phyloP scores from a whole-genome alignment of 2,113 vertebrate species.

The Papio anubis region DNA sequence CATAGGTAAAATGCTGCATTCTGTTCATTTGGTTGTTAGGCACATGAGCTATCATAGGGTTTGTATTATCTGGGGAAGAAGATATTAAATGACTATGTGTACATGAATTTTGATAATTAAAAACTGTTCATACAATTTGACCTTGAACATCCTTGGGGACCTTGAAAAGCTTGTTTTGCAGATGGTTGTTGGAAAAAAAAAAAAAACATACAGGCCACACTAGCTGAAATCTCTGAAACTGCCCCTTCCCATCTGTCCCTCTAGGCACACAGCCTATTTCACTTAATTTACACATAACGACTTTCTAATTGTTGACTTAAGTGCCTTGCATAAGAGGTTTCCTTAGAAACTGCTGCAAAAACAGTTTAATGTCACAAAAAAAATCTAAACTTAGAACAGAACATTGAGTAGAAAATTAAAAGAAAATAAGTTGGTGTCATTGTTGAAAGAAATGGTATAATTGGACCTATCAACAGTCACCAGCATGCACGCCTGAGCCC shows the following conservation, averaged over 20 bases:
- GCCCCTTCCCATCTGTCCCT: constrained; percentile 27
- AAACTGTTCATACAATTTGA: background rate
- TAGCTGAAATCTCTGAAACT: background rate
- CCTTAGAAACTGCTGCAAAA: constrained; percentile 66
- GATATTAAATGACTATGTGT: background rate
- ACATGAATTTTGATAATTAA: background rate
- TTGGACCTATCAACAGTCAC: background rate
- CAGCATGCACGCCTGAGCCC: background rate
- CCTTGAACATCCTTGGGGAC: background rate
- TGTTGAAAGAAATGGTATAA: constrained; percentile 42
- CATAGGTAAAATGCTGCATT: background rate
- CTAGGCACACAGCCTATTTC: constrained; percentile 8
- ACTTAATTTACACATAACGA: constrained; percentile 49
- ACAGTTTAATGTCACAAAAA: constrained; percentile 31
- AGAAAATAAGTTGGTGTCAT: constrained; percentile 58
- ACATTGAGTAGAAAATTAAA: constrained; percentile 50
- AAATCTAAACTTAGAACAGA: constrained; percentile 58
- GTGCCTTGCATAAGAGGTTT: constrained; percentile 26
- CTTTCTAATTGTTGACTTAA: constrained; percentile 65
- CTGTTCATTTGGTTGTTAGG: background rate
- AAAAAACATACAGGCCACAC: background rate
- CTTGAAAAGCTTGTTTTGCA: background rate
- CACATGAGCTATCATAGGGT: background rate
- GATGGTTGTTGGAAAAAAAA: background rate
- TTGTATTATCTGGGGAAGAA: background rate